phyloP scores from a whole-genome alignment of 2,113 vertebrate genomes.

The Cepphus grylle region DNA sequence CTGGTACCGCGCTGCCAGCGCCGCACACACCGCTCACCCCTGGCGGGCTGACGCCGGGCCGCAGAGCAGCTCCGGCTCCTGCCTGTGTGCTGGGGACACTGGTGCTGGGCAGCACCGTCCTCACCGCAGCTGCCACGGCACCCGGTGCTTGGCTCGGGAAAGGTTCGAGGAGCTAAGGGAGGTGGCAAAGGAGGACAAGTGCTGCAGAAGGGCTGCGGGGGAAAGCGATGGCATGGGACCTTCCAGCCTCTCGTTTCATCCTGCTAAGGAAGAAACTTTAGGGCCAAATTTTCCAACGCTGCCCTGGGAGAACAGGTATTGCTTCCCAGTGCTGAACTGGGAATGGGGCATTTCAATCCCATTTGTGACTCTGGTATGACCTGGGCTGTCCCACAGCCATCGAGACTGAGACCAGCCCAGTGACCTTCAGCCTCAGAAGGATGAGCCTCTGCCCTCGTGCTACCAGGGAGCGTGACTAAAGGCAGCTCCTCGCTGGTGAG shows the following conservation, averaged over 20 bases:
- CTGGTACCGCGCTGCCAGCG: neutral
- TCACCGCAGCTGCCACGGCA: rapidly evolving
- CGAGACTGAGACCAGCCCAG: neutral
- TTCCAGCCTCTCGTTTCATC: neutral
- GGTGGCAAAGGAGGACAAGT: neutral
- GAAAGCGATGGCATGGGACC: neutral
- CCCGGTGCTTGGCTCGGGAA: neutral
- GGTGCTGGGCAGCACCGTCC: neutral
- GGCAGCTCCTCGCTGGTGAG: neutral
- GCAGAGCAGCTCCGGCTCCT: neutral
- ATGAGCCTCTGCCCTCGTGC: neutral
- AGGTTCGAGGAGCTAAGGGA: neutral
- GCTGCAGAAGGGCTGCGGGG: neutral
- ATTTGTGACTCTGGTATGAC: neutral
- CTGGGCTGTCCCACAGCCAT: neutral
- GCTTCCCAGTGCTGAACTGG: neutral
- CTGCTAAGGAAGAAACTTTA: neutral
- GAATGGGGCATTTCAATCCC: neutral
- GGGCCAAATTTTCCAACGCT: neutral
- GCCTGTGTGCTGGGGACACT: rapidly evolving
- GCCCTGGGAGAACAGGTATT: neutral
- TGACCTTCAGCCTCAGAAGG: neutral
- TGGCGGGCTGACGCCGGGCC: neutral
- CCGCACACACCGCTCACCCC: neutral
- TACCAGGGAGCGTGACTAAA: neutral